Percentiles rank a stretch among this genome's conserved stretches.
phyloP scores from a whole-genome alignment of 2,113 vertebrate genomes.

The Bufo bufo region DNA sequence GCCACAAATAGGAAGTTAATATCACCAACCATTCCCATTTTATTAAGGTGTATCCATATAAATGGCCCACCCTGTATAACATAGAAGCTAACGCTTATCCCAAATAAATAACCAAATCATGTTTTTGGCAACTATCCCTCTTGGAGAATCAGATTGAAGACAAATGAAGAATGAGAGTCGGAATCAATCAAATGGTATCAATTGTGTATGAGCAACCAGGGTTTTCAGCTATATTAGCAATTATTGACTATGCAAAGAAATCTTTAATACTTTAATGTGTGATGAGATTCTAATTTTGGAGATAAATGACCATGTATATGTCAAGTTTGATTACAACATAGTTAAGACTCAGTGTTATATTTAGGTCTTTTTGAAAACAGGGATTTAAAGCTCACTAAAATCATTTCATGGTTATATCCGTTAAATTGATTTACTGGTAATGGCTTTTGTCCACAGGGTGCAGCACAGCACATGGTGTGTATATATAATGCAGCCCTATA shows the following conservation, averaged over 20 bases:
- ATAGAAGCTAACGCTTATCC: too few species aligned
- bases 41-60: too few species aligned
- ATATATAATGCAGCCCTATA: not conserved
- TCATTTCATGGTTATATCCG: not conserved
- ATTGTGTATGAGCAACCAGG: too few species aligned
- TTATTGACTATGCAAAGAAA: too few species aligned
- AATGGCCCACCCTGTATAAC: too few species aligned
- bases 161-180: not conserved
- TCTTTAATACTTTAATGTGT: too few species aligned
- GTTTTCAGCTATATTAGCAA: too few species aligned
- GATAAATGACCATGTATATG: too few species aligned
- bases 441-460: constrained; percentile 24
- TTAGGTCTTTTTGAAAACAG: not conserved
- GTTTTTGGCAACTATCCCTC: not conserved
- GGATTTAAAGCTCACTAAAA: not conserved
- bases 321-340: not conserved
- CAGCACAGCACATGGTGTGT: not conserved
- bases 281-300: too few species aligned
- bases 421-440: not conserved
- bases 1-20: too few species aligned
- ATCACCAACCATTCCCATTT: too few species aligned
- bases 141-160: not conserved
- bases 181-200: not conserved
- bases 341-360: not conserved
- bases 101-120: not conserved